Evolutionary conservation across 37 sponge, comb jelly and placozoan genomes (phyloP).

Genomic region (Dysidea cf. avara): DNA sequence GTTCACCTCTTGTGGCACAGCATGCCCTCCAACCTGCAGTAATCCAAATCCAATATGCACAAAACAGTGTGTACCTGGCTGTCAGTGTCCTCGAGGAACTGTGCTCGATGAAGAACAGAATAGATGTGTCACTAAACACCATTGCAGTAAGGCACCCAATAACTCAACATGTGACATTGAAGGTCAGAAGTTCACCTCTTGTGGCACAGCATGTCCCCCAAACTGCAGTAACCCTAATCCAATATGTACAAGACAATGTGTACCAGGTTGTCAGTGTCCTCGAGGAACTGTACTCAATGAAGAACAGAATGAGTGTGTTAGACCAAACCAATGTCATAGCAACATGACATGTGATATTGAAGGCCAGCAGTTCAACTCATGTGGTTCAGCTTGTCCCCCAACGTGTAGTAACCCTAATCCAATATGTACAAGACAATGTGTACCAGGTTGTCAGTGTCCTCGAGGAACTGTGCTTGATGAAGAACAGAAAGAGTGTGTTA

Average conservation of each 20-base stretch:
- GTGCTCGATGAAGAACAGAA: no score
- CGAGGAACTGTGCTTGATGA: conserved; percentile 29
- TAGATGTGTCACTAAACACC: no score
- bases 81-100: no score
- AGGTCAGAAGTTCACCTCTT: not conserved
- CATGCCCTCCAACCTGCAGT: conserved; percentile 6
- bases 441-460: conserved; percentile 37
- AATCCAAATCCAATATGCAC: no score
- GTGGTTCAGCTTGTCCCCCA: conserved; percentile 29
- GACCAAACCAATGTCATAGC: no score
- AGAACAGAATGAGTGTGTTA: no score
- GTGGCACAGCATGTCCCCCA: conserved; percentile 32
- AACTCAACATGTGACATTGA: no score
- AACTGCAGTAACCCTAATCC: conserved; percentile 32
- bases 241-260: conserved; percentile 21
- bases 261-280: conserved; percentile 42
- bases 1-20: conserved; percentile 30
- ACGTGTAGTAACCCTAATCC: conserved; percentile 34
- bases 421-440: conserved; percentile 15
- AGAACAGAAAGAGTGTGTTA: not conserved
- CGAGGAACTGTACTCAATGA: conserved; percentile 31
- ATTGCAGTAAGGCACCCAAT: no score
- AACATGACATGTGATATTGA: no score
- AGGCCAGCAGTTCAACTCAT: conserved; percentile 11
- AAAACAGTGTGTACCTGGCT: no score